Evolutionary conservation across 2,888 invertebrate genomes (phyloP).

Genomic region (Tetragnatha montana): DNA sequence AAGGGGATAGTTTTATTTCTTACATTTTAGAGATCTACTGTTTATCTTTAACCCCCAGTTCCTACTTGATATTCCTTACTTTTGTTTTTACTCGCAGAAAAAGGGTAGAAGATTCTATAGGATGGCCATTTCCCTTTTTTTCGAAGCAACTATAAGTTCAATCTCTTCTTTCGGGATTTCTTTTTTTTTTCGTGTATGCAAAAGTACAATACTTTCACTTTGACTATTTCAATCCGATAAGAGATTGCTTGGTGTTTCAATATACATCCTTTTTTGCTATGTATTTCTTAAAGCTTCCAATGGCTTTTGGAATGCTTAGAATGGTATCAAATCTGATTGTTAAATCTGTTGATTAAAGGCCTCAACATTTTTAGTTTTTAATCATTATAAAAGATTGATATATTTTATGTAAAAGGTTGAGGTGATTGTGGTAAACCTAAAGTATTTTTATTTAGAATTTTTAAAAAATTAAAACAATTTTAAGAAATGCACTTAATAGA

Average conservation of each 20-base stretch:
- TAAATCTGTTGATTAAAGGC: too few species aligned
- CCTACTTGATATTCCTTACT: constrained; percentile 52
- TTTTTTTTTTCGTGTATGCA: constrained; percentile 8
- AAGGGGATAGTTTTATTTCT: constrained; percentile 3
- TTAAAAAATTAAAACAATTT: too few species aligned
- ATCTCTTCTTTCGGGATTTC: constrained; percentile 1
- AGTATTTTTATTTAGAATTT: too few species aligned
- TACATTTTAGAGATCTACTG: constrained; percentile 3
- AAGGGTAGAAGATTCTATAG: constrained; percentile 24
- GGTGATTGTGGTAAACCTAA: too few species aligned
- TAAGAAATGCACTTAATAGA: too few species aligned
- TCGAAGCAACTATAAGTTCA: constrained; percentile 8
- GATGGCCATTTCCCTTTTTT: constrained; percentile 44
- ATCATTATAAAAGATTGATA: too few species aligned
- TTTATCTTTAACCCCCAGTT: constrained; percentile 44
- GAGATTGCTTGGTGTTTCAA: not conserved
- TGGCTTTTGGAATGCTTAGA: not conserved
- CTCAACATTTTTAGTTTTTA: too few species aligned
- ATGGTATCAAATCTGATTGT: too few species aligned
- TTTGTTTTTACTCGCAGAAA: constrained; percentile 19
- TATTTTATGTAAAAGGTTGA: too few species aligned
- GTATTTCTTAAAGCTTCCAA: not conserved
- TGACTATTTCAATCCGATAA: not conserved
- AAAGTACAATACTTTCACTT: not conserved
- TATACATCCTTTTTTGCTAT: not conserved